Evolutionary conservation across 2,797 vertebrate species (phyloP), one percentile per base, ranked within the genome.

Genomic region (Ambastaia sidthimunki): DNA sequence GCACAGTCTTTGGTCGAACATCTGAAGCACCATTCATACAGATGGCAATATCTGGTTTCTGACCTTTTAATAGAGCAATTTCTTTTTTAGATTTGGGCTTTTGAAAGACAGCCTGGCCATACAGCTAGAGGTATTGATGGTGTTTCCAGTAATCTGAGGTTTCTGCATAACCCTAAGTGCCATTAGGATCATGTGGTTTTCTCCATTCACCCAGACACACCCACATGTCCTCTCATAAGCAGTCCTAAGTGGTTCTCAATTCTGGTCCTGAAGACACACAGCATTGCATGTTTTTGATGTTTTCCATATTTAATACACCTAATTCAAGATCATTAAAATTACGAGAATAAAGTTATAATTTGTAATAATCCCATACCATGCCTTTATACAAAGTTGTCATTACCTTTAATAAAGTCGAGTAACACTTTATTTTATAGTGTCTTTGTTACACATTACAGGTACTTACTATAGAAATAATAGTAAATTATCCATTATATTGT

Each of bases 61-160:
- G 87, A 93, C 90, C 91, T 93, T 92, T 92, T 90, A 91, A 92
- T 91, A 93, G 90, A 93, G 90, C 88, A 23, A 52, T 71, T 23
- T 90, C 80, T 91, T 90, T 90, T 91, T 90, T 90, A 86, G 88
- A 89, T 92, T 92, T 91, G 90, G 86, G 83, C 83, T 85, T 80
- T 80, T 85, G 82, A 47, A 62, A 50, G 60, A 25, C 37, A 54
- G 48, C 48, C 41, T 1, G 16, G 63, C 52, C 59, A 37, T 86
- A 91, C 89, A 87, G 87, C 86, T 87, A 87, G 87, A 89, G 88
- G 86, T 91, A 92, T 90, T 90, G 90, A 92, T 93, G 90, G 89
- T 87, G 89, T 89, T 92, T 93, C 90, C 90, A 87, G 91, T 89
- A 93, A 93, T 71, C 82, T 87, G 87, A 85, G 89, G 88, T 90